Evolutionary conservation across 2,113 vertebrate genomes (phyloP).

Genomic region (Sinocyclocheilus maitianheensis): DNA sequence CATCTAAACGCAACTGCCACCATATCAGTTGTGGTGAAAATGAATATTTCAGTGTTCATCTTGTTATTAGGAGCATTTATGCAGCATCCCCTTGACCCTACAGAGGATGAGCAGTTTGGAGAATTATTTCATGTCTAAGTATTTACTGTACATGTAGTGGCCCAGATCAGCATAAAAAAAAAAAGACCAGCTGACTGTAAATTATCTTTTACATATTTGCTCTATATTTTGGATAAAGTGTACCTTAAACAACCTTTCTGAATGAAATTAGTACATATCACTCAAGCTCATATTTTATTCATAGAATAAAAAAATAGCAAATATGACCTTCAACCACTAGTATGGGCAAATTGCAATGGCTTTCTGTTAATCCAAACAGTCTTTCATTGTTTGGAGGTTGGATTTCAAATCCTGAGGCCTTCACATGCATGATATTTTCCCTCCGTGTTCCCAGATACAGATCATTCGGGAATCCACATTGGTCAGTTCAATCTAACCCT

Average conservation of each 20-base stretch:
- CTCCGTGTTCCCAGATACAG: background rate
- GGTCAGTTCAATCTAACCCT: slow-evolving; percentile 47
- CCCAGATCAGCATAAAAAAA: background rate
- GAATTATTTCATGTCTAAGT: background rate
- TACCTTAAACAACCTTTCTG: background rate
- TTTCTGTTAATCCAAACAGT: background rate
- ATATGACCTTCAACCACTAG: background rate
- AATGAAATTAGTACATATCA: background rate
- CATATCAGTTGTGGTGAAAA: background rate
- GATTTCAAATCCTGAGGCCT: slow-evolving; percentile 36
- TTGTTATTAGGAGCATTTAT: background rate
- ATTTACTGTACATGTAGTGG: background rate
- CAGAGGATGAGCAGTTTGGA: background rate
- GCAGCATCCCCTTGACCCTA: background rate
- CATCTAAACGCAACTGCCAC: background rate
- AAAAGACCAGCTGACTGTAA: too few species aligned
- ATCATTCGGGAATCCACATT: slow-evolving; percentile 31
- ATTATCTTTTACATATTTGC: background rate
- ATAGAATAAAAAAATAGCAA: background rate
- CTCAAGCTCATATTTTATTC: background rate
- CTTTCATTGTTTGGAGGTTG: background rate
- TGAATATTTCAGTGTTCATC: background rate
- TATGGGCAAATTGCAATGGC: background rate
- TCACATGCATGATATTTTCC: background rate
- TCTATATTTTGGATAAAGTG: background rate